Evolutionary conservation across 2,113 vertebrate genomes (phyloP).

Genomic region (Tylochromis polylepis): DNA sequence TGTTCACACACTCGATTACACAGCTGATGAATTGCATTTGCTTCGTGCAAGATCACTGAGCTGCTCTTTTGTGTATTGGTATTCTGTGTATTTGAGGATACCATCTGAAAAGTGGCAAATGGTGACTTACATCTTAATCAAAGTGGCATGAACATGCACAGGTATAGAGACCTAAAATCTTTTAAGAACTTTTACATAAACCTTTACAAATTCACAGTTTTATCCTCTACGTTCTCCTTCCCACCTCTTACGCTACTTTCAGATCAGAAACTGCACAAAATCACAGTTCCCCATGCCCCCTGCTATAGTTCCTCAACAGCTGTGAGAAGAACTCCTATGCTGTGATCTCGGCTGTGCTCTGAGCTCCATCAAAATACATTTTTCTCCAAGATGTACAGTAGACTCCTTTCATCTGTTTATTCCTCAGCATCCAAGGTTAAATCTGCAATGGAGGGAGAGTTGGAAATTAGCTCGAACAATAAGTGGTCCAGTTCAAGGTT

Average conservation of each 20-base stretch:
- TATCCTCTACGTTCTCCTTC: neutral
- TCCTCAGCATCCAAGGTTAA: neutral
- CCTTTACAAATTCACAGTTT: neutral
- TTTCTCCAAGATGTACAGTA: neutral
- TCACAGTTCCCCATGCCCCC: neutral
- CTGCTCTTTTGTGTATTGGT: neutral
- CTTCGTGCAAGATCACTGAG: neutral
- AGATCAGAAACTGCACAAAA: neutral
- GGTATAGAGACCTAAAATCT: neutral
- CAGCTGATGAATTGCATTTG: conserved; percentile 4
- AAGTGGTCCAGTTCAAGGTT: neutral
- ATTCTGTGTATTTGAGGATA: neutral
- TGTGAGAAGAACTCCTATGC: neutral
- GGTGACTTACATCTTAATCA: neutral
- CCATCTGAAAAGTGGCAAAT: neutral
- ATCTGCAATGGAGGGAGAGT: neutral
- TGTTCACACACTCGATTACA: conserved; percentile 1
- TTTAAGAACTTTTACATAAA: neutral
- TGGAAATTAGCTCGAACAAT: neutral
- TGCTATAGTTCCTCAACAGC: neutral
- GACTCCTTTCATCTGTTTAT: neutral
- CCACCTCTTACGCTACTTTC: neutral
- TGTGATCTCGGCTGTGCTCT: neutral
- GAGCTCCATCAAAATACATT: neutral
- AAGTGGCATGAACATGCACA: neutral